Evolutionary conservation across 2,797 vertebrate genomes (phyloP), one percentile per base, ranked within the genome.

Genomic region (Oreochromis grahami): DNA sequence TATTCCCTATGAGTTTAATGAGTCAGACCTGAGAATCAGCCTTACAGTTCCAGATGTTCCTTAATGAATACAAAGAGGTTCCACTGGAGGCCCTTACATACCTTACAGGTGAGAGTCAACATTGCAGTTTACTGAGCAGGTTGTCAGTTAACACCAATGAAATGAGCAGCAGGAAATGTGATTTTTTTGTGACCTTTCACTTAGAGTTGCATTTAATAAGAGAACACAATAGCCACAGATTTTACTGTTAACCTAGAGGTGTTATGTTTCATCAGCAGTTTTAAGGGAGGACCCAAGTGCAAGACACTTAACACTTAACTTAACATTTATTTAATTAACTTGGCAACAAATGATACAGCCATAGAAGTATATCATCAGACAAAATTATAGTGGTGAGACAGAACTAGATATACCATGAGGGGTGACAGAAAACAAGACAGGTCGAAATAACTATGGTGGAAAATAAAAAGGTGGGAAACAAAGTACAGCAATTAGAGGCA

Each of bases 1-100:
- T 93, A 99, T 99, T 91, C 98, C 98, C 0, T 99, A 99, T 2
- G 98, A 98, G 91, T 99, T 99, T 91, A 99, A 98, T 0, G 98
- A 99, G 87, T 98, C 98, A 9, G 98, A 99, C 88, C 93, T 99
- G 80, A 95, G 97, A 85, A 99, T 99, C 92, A 99, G 98, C 32
- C 95, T 98, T 92, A 96, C 98, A 99, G 95, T 97, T 98, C 84
- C 97, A 98, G 93, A 98, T 99, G 98, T 99, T 99, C 90, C 94
- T 99, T 88, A 97, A 98, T 81, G 98, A 98, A 32, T 99, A 98
- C 84, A 95, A 97, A 50, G 97, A 97, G 76, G 91, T 98, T 83
- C 98, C 98, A 0, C 96, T 98, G 84, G 98, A 98, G 65, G 98
- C 98, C 24, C 95, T 99, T 76, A 96, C 95, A 4, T 99, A 98